Conservation (phyloP, 2,888 invertebrate species). For the Sinelater perroti region DNA sequence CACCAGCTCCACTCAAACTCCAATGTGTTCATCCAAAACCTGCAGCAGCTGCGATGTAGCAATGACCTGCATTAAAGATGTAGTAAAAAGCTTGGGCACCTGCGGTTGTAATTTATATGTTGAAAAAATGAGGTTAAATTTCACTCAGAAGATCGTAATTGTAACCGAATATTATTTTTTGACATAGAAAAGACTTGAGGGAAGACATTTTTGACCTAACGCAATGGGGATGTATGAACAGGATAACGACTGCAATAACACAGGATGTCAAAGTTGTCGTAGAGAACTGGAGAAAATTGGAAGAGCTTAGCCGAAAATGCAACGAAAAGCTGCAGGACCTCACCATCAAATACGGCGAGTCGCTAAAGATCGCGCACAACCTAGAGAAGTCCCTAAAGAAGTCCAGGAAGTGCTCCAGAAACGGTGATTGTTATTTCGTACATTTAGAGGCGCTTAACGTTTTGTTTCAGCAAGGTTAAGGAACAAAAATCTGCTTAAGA, state of each 20-base stretch:
- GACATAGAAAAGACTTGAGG: constrained; percentile 15
- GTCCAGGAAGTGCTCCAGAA: background rate
- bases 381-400: background rate
- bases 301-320: constrained; percentile 8
- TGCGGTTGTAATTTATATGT: background rate
- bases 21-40: background rate
- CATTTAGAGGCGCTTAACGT: background rate
- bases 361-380: constrained; percentile 1
- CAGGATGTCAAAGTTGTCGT: constrained; percentile 23
- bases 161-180: background rate
- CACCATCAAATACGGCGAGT: constrained; percentile 11
- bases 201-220: constrained; percentile 33
- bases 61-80: constrained; percentile 12
- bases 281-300: background rate
- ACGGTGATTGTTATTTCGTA: constrained; percentile 6
- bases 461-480: background rate
- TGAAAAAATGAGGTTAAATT: constrained; percentile 4
- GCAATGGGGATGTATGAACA: constrained; percentile 35
- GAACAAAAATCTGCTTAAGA: background rate
- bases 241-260: constrained; percentile 29
- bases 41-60: constrained; percentile 22
- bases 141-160: background rate
- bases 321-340: background rate
- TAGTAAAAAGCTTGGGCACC: constrained; percentile 3
- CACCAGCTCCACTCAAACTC: constrained; percentile 21